Conservation (phyloP, 2,888 invertebrate genomes). For the Pasiphila rectangulata region DNA sequence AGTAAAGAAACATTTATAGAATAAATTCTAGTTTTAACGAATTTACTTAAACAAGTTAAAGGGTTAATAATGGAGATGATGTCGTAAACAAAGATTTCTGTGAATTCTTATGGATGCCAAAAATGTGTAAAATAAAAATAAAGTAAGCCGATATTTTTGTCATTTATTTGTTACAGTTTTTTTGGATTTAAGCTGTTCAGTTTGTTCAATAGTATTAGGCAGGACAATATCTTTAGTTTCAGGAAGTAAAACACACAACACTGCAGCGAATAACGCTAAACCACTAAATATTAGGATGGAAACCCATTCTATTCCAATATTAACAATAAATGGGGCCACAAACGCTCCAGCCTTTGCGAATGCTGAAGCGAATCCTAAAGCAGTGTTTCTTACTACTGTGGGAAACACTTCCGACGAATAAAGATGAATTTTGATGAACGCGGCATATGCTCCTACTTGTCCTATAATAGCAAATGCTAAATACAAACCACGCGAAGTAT, state of each 20-base stretch:
- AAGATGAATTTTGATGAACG: slow-evolving; percentile 85
- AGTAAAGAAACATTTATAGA: slow-evolving; percentile 27
- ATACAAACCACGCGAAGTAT: slow-evolving; percentile 55
- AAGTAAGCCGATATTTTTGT: neutral
- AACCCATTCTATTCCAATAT: slow-evolving; percentile 68
- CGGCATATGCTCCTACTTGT: slow-evolving; percentile 86
- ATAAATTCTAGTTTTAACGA: too few relatives aligned
- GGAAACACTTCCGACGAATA: slow-evolving; percentile 90
- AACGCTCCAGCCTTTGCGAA: slow-evolving; percentile 86
- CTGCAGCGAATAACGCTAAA: slow-evolving; percentile 55
- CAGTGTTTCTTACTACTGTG: slow-evolving; percentile 88
- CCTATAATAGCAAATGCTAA: slow-evolving; percentile 87
- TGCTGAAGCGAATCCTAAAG: slow-evolving; percentile 86
- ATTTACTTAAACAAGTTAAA: too few relatives aligned
- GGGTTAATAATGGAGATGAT: too few relatives aligned
- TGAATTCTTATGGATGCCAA: slow-evolving; percentile 57
- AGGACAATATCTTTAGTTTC: slow-evolving; percentile 65
- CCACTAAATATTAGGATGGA: slow-evolving; percentile 62
- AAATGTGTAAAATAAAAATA: slow-evolving; percentile 11
- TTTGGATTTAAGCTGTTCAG: slow-evolving; percentile 39
- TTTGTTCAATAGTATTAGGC: slow-evolving; percentile 61
- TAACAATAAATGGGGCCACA: slow-evolving; percentile 84
- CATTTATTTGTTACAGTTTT: slow-evolving; percentile 2
- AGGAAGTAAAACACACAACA: slow-evolving; percentile 61
- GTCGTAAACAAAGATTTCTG: slow-evolving; percentile 32